Evolutionary conservation across 2,113 vertebrate species (phyloP).

Genomic region (Callocephalon fimbriatum): DNA sequence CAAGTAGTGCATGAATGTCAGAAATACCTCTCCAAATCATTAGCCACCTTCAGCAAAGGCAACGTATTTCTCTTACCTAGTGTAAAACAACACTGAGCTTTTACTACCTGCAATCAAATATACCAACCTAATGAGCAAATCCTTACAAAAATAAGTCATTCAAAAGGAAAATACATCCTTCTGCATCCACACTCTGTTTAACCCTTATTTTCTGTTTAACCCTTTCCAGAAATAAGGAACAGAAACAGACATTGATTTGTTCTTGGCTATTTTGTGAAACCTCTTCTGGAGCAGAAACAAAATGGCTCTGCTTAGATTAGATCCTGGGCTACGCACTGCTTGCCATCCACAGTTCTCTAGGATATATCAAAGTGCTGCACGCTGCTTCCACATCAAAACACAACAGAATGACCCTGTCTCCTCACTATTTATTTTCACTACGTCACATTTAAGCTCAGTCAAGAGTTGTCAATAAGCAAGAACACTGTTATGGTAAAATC

Average conservation of each 20-base stretch:
- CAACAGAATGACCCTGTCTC: not conserved
- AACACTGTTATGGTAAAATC: not conserved
- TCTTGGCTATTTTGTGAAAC: not conserved
- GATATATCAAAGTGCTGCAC: not conserved
- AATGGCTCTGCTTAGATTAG: not conserved
- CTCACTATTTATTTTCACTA: not conserved
- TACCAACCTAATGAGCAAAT: not conserved
- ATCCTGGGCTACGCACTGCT: not conserved
- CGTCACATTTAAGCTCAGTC: not conserved
- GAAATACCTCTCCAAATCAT: not conserved
- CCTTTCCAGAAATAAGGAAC: not conserved
- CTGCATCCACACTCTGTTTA: not conserved
- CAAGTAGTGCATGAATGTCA: rapidly evolving
- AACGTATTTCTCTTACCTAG: not conserved
- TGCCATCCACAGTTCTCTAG: not conserved
- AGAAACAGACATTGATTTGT: not conserved
- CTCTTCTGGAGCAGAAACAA: not conserved
- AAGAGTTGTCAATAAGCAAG: not conserved
- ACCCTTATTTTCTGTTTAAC: not conserved
- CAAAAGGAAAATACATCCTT: not conserved
- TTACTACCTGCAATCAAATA: not conserved
- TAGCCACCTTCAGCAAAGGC: not conserved
- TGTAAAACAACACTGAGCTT: not conserved
- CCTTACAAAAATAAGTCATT: not conserved
- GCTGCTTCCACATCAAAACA: not conserved